phyloP scores from a whole-genome alignment of 2,888 invertebrate species.

The Drosophila neutralis region DNA sequence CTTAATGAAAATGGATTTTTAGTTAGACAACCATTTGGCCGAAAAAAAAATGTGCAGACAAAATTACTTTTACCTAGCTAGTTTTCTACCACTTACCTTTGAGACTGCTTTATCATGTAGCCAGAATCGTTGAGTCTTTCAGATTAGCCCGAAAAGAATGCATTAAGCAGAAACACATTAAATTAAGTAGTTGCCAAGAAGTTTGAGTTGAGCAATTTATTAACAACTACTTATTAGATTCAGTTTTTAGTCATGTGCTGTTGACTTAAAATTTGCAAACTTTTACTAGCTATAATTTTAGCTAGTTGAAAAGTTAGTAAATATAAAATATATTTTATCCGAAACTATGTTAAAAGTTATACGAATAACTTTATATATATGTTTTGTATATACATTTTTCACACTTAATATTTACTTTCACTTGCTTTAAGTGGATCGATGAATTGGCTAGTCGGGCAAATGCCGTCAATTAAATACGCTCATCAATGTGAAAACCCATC shows the following conservation, averaged over 20 bases:
- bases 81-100: not conserved
- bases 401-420: not conserved
- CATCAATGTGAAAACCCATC: not conserved
- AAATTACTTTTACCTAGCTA: constrained; percentile 5
- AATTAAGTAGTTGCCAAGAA: not conserved
- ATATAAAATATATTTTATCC: not conserved
- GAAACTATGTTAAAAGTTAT: not conserved
- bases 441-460: constrained; percentile 10
- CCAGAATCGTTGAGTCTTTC: not conserved
- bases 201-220: not conserved
- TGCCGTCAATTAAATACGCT: constrained; percentile 7
- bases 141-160: not conserved
- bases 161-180: not conserved
- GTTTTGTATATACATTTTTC: not conserved
- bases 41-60: constrained; percentile 1
- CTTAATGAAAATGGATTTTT: constrained; percentile 70
- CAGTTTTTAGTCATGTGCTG: not conserved
- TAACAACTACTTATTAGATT: not conserved
- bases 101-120: not conserved
- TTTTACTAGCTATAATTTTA: not conserved
- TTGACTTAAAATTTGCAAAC: not conserved
- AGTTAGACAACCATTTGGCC: constrained; percentile 17
- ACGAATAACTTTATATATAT: not conserved
- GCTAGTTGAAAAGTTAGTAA: not conserved
- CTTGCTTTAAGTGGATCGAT: constrained; percentile 1